phyloP scores from a whole-genome alignment of 2,113 vertebrate genomes.

The Siniperca chuatsi region DNA sequence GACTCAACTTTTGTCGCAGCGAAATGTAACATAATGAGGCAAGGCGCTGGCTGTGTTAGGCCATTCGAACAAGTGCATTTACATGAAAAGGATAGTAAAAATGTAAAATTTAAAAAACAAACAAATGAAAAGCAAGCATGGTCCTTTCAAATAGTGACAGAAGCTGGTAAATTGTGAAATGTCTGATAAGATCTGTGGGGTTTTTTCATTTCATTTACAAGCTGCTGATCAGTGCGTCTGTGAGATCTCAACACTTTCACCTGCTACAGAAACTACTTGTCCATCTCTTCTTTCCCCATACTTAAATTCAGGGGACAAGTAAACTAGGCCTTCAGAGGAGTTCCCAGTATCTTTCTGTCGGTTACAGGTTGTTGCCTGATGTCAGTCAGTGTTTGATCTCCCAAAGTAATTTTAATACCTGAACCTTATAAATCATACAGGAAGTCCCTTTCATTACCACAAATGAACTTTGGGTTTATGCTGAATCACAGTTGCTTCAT shows the following conservation, averaged over 20 bases:
- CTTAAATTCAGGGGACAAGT: not conserved
- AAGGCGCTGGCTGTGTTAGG: no score
- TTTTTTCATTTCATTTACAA: not conserved
- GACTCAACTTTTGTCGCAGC: not conserved
- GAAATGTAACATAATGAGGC: no score
- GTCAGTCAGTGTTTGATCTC: not conserved
- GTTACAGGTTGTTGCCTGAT: not conserved
- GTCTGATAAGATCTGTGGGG: not conserved
- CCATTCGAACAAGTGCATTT: not conserved
- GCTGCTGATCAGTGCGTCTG: not conserved
- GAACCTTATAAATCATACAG: not conserved
- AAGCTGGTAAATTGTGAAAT: not conserved
- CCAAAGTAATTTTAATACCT: not conserved
- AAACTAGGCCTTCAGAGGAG: not conserved
- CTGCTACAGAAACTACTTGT: not conserved
- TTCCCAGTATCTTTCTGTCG: not conserved
- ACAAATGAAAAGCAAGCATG: no score
- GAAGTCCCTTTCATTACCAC: conserved; percentile 11
- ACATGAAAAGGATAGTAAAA: not conserved
- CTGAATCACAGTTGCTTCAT: conserved; percentile 3
- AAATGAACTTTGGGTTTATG: not conserved
- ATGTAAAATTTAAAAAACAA: not conserved
- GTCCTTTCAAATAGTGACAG: not conserved
- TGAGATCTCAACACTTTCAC: not conserved
- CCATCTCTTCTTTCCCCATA: not conserved